Base-by-base conservation (phyloP, 2,888 invertebrate species). In the Tachystola acroxantha region DNA sequence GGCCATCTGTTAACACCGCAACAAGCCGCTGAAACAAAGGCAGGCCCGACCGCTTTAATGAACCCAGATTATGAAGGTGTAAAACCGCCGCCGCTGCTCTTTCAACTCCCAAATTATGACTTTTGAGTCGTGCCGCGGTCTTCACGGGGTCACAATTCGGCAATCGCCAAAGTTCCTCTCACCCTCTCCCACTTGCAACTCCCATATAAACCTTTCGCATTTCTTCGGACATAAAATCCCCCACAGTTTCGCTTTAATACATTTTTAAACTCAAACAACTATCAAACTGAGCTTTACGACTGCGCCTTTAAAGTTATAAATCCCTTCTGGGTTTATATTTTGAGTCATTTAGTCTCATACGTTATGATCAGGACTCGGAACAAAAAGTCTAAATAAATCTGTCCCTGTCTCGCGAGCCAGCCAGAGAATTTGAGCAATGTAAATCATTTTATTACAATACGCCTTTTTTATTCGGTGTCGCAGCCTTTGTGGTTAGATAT, bases 61-160 rank as follows among this genome's bases (percentile, higher is more conserved):
- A 84, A 75, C 71, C 68, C 71, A 80, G 85, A 81, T 85, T 86
- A 85, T 81, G 81, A 84, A 85, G 85, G 86, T 85, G 86, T 84
- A 85, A 86, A 85, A 79, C 76, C 76, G 62, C 69, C 68, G 79
- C 73, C 61, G 68, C 70, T 51, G 58, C 62, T 77, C 84, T 82
- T 85, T 84, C 79, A 81, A 85, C 81, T 82, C 57, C 71, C 79
- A 80, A 85, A 84, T 85, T 84, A 86, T 84, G 75, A 74, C 73
- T 77, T 76, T 69, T 70, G 73, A 71, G 60, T 56, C 57, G 56
- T 51, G 73, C 72, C 74, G 63, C 68, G 71, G 69, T 60, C 73
- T 75, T 70, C 71, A 67, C 68, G 73, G 73, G 73, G 74, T 78
- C 78, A 73, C 64, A 75, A 78, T 81, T 79, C 79, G 78, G 78